A percentile compares a stretch with the other conserved stretches of the same genome.
These are phyloP conservation scores for Leptinotarsa undecemlineata DNA, from an alignment of 1,140 invertebrate genomes.

Conservation along the genomic window DNA sequence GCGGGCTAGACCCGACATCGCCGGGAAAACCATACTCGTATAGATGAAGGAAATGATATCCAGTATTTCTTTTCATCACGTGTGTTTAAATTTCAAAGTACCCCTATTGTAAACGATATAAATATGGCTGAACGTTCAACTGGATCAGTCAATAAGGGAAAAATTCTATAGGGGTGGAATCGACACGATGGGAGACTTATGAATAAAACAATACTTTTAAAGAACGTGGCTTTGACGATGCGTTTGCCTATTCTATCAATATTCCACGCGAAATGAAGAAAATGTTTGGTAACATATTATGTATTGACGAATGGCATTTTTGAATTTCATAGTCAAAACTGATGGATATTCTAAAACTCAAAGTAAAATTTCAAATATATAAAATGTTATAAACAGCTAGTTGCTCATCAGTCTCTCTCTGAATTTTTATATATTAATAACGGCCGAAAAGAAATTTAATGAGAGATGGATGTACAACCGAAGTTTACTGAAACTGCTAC, in stretches of 20 bases:
- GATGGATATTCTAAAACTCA: too few relatives aligned
- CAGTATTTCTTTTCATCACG: constrained; percentile 31
- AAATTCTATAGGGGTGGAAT: constrained; percentile 48
- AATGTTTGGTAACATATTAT: constrained; percentile 1
- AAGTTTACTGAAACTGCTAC: too few relatives aligned
- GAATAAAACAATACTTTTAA: constrained; percentile 54
- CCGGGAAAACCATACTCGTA: constrained; percentile 17
- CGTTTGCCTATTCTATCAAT: constrained; percentile 40
- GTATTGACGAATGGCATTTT: neutral
- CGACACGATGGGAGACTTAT: constrained; percentile 46
- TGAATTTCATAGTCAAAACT: neutral
- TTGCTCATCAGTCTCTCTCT: too few relatives aligned
- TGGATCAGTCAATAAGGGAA: constrained; percentile 53
- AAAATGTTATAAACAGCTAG: too few relatives aligned
- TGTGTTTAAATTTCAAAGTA: constrained; percentile 33
- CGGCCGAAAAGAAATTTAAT: too few relatives aligned
- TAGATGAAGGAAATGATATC: constrained; percentile 29
- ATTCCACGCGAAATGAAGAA: constrained; percentile 34
- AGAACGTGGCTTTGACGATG: constrained; percentile 37
- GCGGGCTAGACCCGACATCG: neutral
- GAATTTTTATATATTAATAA: too few relatives aligned
- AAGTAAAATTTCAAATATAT: too few relatives aligned
- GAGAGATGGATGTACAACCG: too few relatives aligned
- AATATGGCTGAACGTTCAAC: constrained; percentile 49
- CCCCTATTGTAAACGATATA: constrained; percentile 40